Conservation (phyloP, 1,140 invertebrate species). For the Leptinotarsa texana region DNA sequence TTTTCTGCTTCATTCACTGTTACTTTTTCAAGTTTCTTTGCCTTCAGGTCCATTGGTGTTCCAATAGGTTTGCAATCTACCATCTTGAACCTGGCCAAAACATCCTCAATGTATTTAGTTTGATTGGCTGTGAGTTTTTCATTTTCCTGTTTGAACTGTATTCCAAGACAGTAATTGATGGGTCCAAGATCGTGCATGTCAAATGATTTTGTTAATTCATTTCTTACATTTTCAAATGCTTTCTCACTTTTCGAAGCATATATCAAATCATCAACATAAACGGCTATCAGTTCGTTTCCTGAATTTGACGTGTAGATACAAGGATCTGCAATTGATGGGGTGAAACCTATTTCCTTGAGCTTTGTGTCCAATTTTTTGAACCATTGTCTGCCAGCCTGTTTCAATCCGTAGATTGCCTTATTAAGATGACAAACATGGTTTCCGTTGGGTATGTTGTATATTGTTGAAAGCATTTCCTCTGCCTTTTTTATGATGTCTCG, state of each 20-base stretch:
- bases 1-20: constrained; percentile 22
- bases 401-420: constrained; percentile 52
- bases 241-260: too few relatives aligned
- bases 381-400: constrained; percentile 47
- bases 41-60: constrained; percentile 35
- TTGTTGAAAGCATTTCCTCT: constrained; percentile 13
- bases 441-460: constrained; percentile 21
- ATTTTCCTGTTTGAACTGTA: too few relatives aligned
- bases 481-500: constrained; percentile 43
- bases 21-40: constrained; percentile 21
- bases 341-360: background rate
- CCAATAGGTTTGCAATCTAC: constrained; percentile 33
- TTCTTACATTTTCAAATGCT: too few relatives aligned
- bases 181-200: too few relatives aligned
- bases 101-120: constrained; percentile 36
- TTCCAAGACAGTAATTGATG: too few relatives aligned
- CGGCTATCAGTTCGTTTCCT: constrained; percentile 32
- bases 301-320: constrained; percentile 37
- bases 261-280: too few relatives aligned
- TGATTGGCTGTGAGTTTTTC: too few relatives aligned
- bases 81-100: constrained; percentile 23
- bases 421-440: constrained; percentile 50
- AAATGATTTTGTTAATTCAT: too few relatives aligned
- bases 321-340: constrained; percentile 43
- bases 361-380: constrained; percentile 40